Percentiles rank a stretch among this genome's conserved stretches.
These are phyloP conservation scores for Thumatha senex DNA, from an alignment of 2,888 invertebrate genomes.

Conservation along the genomic window DNA sequence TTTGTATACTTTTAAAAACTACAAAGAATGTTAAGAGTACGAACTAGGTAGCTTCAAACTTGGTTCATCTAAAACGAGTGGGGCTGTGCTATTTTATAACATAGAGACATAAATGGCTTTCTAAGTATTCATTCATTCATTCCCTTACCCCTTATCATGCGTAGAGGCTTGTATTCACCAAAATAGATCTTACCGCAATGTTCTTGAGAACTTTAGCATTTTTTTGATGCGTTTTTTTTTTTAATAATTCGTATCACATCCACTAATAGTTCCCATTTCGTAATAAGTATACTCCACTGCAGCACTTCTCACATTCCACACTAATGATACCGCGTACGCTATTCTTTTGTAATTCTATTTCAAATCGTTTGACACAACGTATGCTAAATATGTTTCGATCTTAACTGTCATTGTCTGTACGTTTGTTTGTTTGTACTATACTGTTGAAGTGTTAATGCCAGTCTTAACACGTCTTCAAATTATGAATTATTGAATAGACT, in stretches of 20 bases:
- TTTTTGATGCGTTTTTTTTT: no score
- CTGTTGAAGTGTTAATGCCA: constrained; percentile 69
- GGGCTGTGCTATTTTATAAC: neutral
- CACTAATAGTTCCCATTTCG: neutral
- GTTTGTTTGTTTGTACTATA: constrained; percentile 65
- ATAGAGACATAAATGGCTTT: no score
- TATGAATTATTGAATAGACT: constrained; percentile 73
- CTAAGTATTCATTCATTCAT: no score
- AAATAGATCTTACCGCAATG: no score
- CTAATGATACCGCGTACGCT: neutral
- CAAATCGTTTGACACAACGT: constrained; percentile 13
- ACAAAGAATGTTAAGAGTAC: no score
- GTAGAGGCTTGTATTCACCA: no score
- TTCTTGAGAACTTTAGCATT: no score
- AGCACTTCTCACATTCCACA: constrained; percentile 5
- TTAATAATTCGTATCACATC: neutral
- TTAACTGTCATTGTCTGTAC: constrained; percentile 25
- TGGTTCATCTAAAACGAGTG: no score
- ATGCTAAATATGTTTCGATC: constrained; percentile 24
- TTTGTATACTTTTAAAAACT: no score
- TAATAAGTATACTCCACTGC: neutral
- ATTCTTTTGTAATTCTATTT: constrained; percentile 6
- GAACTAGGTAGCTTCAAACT: no score
- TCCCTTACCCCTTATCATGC: no score
- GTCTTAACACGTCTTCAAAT: constrained; percentile 68